Conservation (phyloP, 2,888 invertebrate genomes). For the Hedychridium roseum region DNA sequence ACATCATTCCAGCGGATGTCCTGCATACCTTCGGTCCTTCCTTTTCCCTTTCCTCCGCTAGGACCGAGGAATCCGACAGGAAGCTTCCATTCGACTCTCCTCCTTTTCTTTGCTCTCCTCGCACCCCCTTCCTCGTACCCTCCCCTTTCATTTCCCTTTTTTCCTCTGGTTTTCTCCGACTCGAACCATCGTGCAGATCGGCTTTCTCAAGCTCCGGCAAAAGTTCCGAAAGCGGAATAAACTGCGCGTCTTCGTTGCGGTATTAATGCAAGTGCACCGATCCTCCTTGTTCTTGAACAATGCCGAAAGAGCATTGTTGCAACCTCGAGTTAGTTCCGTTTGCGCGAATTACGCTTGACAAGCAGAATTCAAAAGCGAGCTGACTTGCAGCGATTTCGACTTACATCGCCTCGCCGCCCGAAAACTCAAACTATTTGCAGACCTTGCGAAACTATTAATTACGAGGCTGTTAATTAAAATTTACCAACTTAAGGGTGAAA, state of each 20-base stretch:
- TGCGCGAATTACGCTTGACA: no score
- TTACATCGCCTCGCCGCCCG: no score
- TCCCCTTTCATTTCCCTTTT: slow-evolving; percentile 1
- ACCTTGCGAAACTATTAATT: no score
- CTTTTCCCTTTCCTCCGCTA: slow-evolving; percentile 20
- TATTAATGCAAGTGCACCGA: slow-evolving; percentile 19
- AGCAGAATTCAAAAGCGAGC: no score
- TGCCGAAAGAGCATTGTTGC: no score
- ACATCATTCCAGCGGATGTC: slow-evolving; percentile 45
- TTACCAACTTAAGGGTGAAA: no score
- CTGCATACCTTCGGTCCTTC: slow-evolving; percentile 20
- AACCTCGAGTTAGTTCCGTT: no score
- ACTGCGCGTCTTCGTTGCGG: slow-evolving; percentile 19
- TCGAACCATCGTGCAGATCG: no score
- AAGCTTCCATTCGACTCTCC: slow-evolving; percentile 17
- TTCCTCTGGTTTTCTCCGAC: slow-evolving; percentile 3
- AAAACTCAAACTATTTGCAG: no score
- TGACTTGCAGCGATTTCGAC: no score
- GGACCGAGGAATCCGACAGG: slow-evolving; percentile 15
- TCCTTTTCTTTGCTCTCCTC: slow-evolving; percentile 1
- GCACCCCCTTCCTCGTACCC: background rate
- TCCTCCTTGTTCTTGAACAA: background rate
- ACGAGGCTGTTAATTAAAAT: no score
- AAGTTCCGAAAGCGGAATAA: slow-evolving; percentile 31
- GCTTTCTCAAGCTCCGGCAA: slow-evolving; percentile 7